These are phyloP conservation scores for Tachysurus vachellii DNA, from an alignment of 2,113 vertebrate species.

Conservation along the genomic window DNA sequence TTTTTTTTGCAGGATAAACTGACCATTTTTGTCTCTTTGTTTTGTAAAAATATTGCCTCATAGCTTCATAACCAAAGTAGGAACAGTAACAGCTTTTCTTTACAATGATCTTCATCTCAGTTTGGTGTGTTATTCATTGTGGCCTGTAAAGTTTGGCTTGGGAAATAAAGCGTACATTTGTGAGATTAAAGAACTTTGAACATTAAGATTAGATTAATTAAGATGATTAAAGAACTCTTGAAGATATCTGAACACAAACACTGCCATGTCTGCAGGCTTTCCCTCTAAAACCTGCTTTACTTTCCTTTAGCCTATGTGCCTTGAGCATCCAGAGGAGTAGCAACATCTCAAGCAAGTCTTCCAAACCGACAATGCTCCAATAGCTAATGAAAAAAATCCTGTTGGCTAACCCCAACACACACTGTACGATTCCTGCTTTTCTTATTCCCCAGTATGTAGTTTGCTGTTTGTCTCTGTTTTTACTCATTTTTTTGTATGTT, in stretches of 20 bases:
- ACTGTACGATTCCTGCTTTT: neutral
- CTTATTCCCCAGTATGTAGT: neutral
- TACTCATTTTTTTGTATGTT: conserved; percentile 3
- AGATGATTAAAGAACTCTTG: too few species aligned
- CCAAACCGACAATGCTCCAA: neutral
- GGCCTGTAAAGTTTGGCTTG: neutral
- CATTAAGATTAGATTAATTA: too few species aligned
- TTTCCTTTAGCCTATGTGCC: neutral
- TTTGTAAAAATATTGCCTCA: neutral
- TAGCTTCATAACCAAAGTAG: neutral
- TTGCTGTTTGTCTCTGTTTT: neutral
- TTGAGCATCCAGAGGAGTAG: neutral
- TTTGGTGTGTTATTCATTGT: neutral
- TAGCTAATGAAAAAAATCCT: too few species aligned
- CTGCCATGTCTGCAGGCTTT: neutral
- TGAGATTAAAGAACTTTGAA: neutral
- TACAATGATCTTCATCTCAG: neutral
- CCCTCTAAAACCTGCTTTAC: neutral
- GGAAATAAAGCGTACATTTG: neutral
- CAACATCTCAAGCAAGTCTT: neutral
- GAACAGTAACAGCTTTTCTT: neutral
- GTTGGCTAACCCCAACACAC: too few species aligned
- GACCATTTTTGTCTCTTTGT: neutral
- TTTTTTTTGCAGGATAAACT: neutral
- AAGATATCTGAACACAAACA: neutral